Percentiles rank a stretch among this genome's conserved stretches.
Evolutionary conservation across 2,888 invertebrate genomes (phyloP).

Genomic region (Xanthostigma xanthostigma): DNA sequence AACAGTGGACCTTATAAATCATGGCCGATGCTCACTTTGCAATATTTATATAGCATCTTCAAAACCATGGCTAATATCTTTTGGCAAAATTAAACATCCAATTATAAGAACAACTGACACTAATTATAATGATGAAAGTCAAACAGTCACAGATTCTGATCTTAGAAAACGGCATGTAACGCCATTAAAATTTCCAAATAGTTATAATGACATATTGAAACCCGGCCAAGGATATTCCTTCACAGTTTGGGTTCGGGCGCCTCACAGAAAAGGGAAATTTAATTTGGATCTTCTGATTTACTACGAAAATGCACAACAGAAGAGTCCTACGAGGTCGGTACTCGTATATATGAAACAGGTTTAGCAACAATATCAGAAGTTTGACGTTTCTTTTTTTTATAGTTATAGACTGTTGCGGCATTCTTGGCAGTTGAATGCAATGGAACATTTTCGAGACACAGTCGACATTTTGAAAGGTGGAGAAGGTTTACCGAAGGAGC

Average conservation of each 20-base stretch:
- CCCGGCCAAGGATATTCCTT: constrained; percentile 35
- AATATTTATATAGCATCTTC: constrained; percentile 51
- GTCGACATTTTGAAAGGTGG: constrained; percentile 32
- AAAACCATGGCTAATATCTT: constrained; percentile 42
- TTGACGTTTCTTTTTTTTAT: constrained; percentile 9
- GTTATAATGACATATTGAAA: constrained; percentile 29
- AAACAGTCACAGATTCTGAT: constrained; percentile 22
- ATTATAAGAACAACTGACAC: constrained; percentile 1
- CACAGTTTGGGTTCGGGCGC: constrained; percentile 54
- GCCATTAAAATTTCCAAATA: constrained; percentile 25
- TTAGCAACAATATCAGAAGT: background rate
- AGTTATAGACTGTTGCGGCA: constrained; percentile 48
- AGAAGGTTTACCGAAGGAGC: constrained; percentile 30
- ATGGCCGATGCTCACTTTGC: constrained; percentile 47
- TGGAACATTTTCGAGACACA: constrained; percentile 41
- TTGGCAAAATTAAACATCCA: constrained; percentile 15
- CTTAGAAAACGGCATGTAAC: constrained; percentile 29
- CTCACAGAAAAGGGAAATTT: constrained; percentile 44
- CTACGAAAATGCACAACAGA: constrained; percentile 40
- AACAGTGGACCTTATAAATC: constrained; percentile 51
- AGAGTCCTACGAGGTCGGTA: constrained; percentile 13
- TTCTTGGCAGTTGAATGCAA: constrained; percentile 44
- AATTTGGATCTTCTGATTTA: constrained; percentile 56
- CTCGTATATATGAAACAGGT: background rate
- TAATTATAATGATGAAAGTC: constrained; percentile 17